Percentiles rank a stretch among this genome's conserved stretches.
Evolutionary conservation across 2,888 invertebrate species (phyloP).

Genomic region (Gnatocerus cornutus): DNA sequence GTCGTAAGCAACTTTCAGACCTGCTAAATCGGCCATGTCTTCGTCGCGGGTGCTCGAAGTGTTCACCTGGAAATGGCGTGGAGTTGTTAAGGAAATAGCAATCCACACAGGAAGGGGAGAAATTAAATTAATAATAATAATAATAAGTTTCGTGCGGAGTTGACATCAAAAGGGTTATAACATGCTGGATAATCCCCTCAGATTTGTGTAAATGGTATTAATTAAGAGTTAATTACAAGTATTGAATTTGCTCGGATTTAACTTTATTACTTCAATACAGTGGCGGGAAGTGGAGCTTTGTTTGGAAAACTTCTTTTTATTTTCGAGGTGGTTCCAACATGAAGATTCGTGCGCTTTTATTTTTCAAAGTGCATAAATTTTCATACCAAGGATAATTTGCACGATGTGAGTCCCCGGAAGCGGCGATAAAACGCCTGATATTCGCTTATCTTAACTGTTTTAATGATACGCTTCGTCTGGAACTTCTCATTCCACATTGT

Average conservation of each 20-base stretch:
- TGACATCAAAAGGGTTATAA: slow-evolving; percentile 19
- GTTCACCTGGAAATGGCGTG: slow-evolving; percentile 56
- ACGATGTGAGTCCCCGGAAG: slow-evolving; percentile 2
- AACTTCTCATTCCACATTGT: slow-evolving; percentile 24
- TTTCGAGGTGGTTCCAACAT: no score
- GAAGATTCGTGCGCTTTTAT: no score
- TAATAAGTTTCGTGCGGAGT: background rate
- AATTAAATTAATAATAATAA: slow-evolving; percentile 35
- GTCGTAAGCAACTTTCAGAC: slow-evolving; percentile 90
- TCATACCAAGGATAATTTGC: slow-evolving; percentile 23
- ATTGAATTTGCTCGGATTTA: slow-evolving; percentile 14
- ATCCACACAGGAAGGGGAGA: slow-evolving; percentile 11
- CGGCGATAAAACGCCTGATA: slow-evolving; percentile 21
- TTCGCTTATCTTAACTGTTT: slow-evolving; percentile 24
- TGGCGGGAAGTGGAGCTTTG: no score
- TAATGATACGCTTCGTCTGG: slow-evolving; percentile 25
- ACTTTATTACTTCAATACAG: no score
- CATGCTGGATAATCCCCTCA: slow-evolving; percentile 21
- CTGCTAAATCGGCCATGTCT: slow-evolving; percentile 94
- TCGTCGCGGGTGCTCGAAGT: slow-evolving; percentile 71
- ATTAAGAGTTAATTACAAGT: slow-evolving; percentile 29
- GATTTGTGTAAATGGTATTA: slow-evolving; percentile 19
- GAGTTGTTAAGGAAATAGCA: background rate
- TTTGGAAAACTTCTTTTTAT: no score
- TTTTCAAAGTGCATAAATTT: background rate